Percentiles rank a stretch among this genome's conserved stretches.
phyloP scores from a whole-genome alignment of 1,140 invertebrate genomes.

The Bombus confusus region DNA sequence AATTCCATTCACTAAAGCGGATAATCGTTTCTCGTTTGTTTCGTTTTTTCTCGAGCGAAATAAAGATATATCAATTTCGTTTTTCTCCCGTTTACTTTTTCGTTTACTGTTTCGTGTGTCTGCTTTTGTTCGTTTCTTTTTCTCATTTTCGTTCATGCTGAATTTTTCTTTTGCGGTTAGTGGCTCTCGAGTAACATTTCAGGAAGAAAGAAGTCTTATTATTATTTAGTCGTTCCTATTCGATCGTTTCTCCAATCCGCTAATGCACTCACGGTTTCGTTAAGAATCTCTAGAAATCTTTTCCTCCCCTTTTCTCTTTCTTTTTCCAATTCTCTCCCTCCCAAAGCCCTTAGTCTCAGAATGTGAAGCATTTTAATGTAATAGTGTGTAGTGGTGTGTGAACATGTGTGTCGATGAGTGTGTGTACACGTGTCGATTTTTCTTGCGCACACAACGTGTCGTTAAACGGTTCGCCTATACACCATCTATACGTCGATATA shows the following conservation, averaged over 20 bases:
- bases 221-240: conserved; percentile 27
- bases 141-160: neutral
- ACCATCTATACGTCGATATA: conserved; percentile 29
- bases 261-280: conserved; percentile 58
- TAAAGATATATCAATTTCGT: conserved; percentile 35
- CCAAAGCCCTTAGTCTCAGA: conserved; percentile 29
- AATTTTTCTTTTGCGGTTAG: neutral
- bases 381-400: conserved; percentile 39
- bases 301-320: neutral
- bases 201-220: conserved; percentile 18
- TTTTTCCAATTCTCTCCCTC: conserved; percentile 6
- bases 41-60: conserved; percentile 45
- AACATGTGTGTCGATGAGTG: conserved; percentile 43
- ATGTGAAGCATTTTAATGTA: conserved; percentile 39
- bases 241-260: conserved; percentile 44
- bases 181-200: conserved; percentile 41
- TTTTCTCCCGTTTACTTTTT: conserved; percentile 2
- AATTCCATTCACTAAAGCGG: conserved; percentile 61
- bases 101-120: neutral
- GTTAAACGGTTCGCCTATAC: conserved; percentile 22
- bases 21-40: conserved; percentile 27
- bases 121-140: neutral
- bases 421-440: conserved; percentile 43
- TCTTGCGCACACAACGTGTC: conserved; percentile 38
- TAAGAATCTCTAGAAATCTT: conserved; percentile 42